A percentile compares a stretch with the other conserved stretches of the same genome.
phyloP scores from a whole-genome alignment of 2,797 vertebrate species.

The Hybognathus amarus region DNA sequence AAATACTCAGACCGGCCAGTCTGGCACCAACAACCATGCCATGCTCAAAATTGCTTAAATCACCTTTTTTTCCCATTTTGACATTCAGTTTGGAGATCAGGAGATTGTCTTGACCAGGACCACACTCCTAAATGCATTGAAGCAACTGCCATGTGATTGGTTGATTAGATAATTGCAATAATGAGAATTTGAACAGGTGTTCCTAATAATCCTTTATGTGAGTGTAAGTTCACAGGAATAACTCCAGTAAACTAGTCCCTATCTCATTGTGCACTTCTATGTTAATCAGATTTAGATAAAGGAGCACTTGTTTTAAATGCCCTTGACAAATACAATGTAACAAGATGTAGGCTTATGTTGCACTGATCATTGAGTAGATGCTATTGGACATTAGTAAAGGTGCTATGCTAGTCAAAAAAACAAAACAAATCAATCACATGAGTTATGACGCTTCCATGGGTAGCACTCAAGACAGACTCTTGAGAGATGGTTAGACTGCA shows the following conservation, averaged over 20 bases:
- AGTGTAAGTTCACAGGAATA: neutral
- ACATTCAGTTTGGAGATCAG: no score
- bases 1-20: no score
- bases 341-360: slow-evolving; percentile 4
- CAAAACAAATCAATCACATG: slow-evolving; percentile 46
- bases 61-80: no score
- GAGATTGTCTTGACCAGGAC: no score
- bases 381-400: slow-evolving; percentile 3
- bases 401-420: slow-evolving; percentile 30
- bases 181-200: no score
- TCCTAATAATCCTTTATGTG: no score
- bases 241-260: neutral
- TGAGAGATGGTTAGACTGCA: slow-evolving; percentile 42
- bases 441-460: slow-evolving; percentile 40
- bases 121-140: no score
- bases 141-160: no score
- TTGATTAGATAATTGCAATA: no score
- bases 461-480: slow-evolving; percentile 34
- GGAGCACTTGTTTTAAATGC: neutral
- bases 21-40: no score
- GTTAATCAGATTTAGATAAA: slow-evolving; percentile 21
- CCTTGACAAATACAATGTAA: slow-evolving; percentile 1
- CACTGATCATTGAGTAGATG: neutral
- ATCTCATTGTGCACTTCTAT: neutral
- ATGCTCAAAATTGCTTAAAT: no score